Evolutionary conservation across 2,888 invertebrate genomes (phyloP).

Genomic region (Linnaemya tessellans): DNA sequence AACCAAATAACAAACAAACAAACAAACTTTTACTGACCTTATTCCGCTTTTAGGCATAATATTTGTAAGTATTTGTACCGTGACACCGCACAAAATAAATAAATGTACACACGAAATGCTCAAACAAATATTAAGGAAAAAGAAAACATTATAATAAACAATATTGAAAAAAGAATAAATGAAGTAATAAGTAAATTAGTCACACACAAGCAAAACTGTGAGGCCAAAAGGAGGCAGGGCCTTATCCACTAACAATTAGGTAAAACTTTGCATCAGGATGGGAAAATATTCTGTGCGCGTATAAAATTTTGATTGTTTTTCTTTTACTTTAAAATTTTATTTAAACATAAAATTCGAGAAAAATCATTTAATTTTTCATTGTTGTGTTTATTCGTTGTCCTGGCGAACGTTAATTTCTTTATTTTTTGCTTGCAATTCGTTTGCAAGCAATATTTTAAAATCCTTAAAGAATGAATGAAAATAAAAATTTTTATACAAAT

Average conservation of each 20-base stretch:
- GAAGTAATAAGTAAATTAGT: neutral
- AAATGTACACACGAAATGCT: neutral
- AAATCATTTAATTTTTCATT: too few species aligned
- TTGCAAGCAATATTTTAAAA: too few species aligned
- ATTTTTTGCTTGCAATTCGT: too few species aligned
- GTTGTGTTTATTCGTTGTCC: too few species aligned
- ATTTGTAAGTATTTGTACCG: conserved; percentile 27
- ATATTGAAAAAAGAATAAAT: neutral
- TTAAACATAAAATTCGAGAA: too few species aligned
- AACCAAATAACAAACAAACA: conserved; percentile 41
- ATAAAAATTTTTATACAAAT: too few species aligned
- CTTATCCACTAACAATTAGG: neutral
- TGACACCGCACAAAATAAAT: conserved; percentile 35
- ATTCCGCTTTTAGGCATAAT: conserved; percentile 20
- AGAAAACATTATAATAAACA: neutral
- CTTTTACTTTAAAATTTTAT: too few species aligned
- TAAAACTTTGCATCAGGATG: too few species aligned
- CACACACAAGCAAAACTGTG: neutral
- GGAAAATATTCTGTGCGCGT: too few species aligned
- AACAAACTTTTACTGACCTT: conserved; percentile 71
- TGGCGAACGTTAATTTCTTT: too few species aligned
- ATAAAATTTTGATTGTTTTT: too few species aligned
- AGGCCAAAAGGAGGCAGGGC: neutral
- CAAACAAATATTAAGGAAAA: neutral
- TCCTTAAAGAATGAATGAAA: too few species aligned